Evolutionary conservation across 2,888 invertebrate species (phyloP).

Genomic region (Dermolepida albohirtum): DNA sequence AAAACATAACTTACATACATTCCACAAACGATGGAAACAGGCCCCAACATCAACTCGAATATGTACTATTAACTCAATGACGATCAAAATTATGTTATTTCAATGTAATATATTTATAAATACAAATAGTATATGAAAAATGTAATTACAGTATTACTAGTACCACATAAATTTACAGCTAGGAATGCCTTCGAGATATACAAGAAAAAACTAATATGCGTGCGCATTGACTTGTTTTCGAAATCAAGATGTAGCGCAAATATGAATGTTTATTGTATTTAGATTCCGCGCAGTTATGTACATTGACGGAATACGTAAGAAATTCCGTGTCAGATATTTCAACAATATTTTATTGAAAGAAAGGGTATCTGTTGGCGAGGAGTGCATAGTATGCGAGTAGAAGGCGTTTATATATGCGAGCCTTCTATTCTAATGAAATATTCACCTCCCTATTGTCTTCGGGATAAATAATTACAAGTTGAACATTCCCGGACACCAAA

Average conservation of each 20-base stretch:
- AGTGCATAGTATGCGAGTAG: slow-evolving; percentile 44
- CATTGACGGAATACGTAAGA: slow-evolving; percentile 39
- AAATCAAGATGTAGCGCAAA: slow-evolving; percentile 15
- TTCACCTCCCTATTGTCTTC: slow-evolving; percentile 48
- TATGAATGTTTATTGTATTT: slow-evolving; percentile 40
- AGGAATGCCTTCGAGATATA: too few species aligned
- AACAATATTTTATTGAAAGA: slow-evolving; percentile 46
- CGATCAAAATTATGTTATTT: too few species aligned
- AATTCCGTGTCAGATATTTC: slow-evolving; percentile 45
- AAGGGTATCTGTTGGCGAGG: slow-evolving; percentile 42
- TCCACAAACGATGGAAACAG: too few species aligned
- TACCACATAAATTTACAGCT: too few species aligned
- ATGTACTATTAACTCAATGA: too few species aligned
- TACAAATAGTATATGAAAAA: too few species aligned
- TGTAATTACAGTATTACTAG: too few species aligned
- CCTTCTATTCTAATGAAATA: slow-evolving; percentile 49
- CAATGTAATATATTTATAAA: too few species aligned
- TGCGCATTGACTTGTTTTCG: too few species aligned
- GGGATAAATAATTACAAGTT: slow-evolving; percentile 49
- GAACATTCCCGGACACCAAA: slow-evolving; percentile 46
- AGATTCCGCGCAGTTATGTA: slow-evolving; percentile 17
- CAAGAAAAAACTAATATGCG: too few species aligned
- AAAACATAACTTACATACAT: too few species aligned
- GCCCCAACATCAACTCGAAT: too few species aligned
- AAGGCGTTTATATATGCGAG: slow-evolving; percentile 46